Conservation (phyloP, 2,113 vertebrate genomes). For the Himantopus leucocephalus region DNA sequence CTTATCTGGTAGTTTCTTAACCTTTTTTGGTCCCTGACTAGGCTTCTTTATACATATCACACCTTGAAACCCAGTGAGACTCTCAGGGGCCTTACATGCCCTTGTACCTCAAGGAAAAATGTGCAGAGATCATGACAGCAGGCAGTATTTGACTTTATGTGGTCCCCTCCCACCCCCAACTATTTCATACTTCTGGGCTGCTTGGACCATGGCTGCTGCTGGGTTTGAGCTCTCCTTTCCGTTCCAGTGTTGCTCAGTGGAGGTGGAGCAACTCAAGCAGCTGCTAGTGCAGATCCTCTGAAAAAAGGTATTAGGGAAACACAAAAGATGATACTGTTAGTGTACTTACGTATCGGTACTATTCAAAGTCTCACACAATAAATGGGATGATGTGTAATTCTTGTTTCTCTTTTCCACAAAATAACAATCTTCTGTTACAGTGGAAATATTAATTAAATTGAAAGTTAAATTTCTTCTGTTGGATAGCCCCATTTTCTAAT, state of each 20-base stretch:
- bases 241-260: fast-evolving
- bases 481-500: background rate
- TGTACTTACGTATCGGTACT: background rate
- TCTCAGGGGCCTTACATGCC: background rate
- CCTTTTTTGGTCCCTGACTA: background rate
- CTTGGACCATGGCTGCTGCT: background rate
- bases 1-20: background rate
- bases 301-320: background rate
- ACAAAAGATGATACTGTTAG: background rate
- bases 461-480: background rate
- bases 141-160: background rate
- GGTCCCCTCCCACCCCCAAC: background rate
- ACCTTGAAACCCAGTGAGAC: background rate
- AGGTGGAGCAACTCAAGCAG: background rate
- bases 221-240: background rate
- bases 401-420: background rate
- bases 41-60: background rate
- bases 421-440: background rate
- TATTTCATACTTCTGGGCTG: background rate
- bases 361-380: background rate
- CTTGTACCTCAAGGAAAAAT: background rate
- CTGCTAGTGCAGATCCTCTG: background rate
- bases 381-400: background rate
- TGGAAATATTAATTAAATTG: background rate
- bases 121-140: background rate